Conservation (phyloP, 2,888 invertebrate species). For the Torymus texanus region DNA sequence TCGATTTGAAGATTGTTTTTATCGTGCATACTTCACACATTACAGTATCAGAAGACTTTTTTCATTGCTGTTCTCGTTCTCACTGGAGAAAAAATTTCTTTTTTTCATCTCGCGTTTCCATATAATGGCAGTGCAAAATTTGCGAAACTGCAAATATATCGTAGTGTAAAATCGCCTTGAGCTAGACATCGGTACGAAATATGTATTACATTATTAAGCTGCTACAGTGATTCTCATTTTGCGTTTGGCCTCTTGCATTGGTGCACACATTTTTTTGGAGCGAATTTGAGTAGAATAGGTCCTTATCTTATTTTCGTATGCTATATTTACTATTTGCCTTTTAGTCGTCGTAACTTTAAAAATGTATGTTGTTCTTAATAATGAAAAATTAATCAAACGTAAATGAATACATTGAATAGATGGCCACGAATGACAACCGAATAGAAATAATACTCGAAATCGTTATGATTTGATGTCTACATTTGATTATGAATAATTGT, state of each 20-base stretch:
- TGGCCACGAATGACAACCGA: too few relatives aligned
- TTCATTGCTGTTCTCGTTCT: conserved; percentile 35
- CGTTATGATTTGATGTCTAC: too few relatives aligned
- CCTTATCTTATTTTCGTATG: too few relatives aligned
- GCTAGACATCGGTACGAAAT: conserved; percentile 39
- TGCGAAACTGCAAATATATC: conserved; percentile 16
- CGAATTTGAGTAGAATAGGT: conserved; percentile 4
- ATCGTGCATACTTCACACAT: conserved; percentile 33
- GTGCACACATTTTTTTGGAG: conserved; percentile 10
- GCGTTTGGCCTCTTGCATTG: conserved; percentile 30
- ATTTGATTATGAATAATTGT: background rate
- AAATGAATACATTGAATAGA: too few relatives aligned
- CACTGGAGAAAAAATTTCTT: background rate
- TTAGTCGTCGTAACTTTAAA: too few relatives aligned
- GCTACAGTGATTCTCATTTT: conserved; percentile 29
- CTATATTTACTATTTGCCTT: too few relatives aligned
- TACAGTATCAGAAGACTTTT: conserved; percentile 44
- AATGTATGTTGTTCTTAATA: too few relatives aligned
- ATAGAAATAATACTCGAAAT: too few relatives aligned
- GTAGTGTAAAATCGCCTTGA: conserved; percentile 29
- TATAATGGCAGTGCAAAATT: conserved; percentile 27
- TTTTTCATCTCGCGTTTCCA: background rate
- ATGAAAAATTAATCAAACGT: too few relatives aligned
- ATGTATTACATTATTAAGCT: conserved; percentile 37
- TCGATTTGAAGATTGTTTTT: conserved; percentile 30